A percentile compares a stretch with the other conserved stretches of the same genome.
Evolutionary conservation across 2,888 invertebrate genomes (phyloP).

Genomic region (Oxyteleia sp.): DNA sequence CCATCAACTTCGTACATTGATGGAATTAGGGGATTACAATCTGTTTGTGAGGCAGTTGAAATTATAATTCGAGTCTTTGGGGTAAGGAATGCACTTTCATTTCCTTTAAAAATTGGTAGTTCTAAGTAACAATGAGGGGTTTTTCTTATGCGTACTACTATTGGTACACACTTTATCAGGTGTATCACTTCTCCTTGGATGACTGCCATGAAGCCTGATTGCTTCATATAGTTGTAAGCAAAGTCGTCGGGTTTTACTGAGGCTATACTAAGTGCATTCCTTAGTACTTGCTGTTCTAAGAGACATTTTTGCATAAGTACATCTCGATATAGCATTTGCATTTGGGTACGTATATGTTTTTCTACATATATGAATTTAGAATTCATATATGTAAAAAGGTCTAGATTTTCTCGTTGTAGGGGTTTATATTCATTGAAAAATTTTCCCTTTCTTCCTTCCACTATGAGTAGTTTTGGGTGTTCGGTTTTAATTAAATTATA

Average conservation of each 20-base stretch:
- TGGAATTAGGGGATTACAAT: conserved; percentile 53
- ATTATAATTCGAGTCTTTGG: conserved; percentile 73
- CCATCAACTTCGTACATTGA: conserved; percentile 64
- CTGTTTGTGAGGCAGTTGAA: background rate
- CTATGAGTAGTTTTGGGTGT: conserved; percentile 51
- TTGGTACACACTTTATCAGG: conserved; percentile 77
- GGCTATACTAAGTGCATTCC: conserved; percentile 74
- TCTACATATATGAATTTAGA: conserved; percentile 78
- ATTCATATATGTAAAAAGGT: conserved; percentile 73
- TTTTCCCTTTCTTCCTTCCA: conserved; percentile 4
- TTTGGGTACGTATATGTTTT: conserved; percentile 68
- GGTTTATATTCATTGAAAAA: background rate
- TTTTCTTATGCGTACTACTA: conserved; percentile 62
- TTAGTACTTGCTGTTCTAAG: conserved; percentile 75
- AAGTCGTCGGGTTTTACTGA: conserved; percentile 75
- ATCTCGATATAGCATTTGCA: conserved; percentile 69
- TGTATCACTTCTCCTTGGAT: conserved; percentile 77
- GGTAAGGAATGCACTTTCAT: conserved; percentile 65
- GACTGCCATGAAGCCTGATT: conserved; percentile 77
- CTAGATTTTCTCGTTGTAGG: conserved; percentile 30
- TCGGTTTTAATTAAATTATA: conserved; percentile 33
- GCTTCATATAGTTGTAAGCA: conserved; percentile 72
- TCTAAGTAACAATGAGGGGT: conserved; percentile 69
- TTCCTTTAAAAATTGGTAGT: background rate
- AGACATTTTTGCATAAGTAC: conserved; percentile 74